phyloP scores from a whole-genome alignment of 2,113 vertebrate genomes.

The Neogobius melanostomus region DNA sequence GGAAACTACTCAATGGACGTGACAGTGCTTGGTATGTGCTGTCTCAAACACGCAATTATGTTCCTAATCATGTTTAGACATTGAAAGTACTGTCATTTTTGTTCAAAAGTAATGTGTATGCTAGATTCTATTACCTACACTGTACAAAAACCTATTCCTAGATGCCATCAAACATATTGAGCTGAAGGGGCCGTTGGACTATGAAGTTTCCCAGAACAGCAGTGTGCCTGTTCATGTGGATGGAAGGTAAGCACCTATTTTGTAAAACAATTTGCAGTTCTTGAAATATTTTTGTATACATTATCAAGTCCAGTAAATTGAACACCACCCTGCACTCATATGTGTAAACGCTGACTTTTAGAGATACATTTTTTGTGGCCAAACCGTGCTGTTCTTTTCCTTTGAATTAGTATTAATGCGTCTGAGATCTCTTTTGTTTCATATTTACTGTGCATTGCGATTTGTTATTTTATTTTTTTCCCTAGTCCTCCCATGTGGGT shows the following conservation, averaged over 20 bases:
- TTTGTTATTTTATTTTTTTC: background rate
- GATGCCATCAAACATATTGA: constrained; percentile 83
- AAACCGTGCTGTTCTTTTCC: too few species aligned
- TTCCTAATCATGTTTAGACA: background rate
- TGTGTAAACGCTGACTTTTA: too few species aligned
- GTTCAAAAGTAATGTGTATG: too few species aligned
- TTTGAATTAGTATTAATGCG: too few species aligned
- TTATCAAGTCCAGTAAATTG: background rate
- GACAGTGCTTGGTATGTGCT: constrained; percentile 78
- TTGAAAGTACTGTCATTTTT: too few species aligned
- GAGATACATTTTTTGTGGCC: background rate
- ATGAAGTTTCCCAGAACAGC: constrained; percentile 76
- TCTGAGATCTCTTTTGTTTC: too few species aligned
- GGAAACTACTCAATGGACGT: constrained; percentile 75
- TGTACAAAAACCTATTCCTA: constrained; percentile 45
- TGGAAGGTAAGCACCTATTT: constrained; percentile 80
- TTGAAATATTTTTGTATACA: too few species aligned
- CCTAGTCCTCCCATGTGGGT: constrained; percentile 81
- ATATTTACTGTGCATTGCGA: too few species aligned
- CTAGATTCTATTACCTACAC: background rate
- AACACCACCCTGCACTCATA: background rate
- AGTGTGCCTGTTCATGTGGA: constrained; percentile 80
- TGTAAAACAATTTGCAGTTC: background rate
- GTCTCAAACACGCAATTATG: background rate
- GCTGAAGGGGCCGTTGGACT: constrained; percentile 76